A percentile compares a stretch with the other conserved stretches of the same genome.
These are phyloP conservation scores for Macrophya alboannulata DNA, from an alignment of 2,888 invertebrate species.

Conservation along the genomic window DNA sequence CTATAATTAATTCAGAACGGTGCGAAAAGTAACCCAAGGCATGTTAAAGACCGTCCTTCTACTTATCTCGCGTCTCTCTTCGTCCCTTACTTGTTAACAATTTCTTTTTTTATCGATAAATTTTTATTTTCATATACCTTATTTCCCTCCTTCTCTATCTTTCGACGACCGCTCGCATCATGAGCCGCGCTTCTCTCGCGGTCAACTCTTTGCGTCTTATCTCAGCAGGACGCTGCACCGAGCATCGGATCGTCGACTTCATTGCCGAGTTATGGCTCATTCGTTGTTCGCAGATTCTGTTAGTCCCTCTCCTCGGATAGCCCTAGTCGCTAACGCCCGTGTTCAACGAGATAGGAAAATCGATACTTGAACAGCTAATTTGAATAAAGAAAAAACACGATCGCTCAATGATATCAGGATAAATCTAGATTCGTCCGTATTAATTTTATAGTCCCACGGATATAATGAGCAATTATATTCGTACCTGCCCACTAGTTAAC, in stretches of 20 bases:
- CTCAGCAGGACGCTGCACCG: slow-evolving; percentile 13
- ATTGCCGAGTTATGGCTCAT: slow-evolving; percentile 41
- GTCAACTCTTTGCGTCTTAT: slow-evolving; percentile 15
- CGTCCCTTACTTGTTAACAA: background rate
- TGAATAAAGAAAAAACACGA: background rate
- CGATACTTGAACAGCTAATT: background rate
- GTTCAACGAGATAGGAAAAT: slow-evolving; percentile 41
- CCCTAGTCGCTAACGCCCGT: slow-evolving; percentile 6
- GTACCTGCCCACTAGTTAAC: background rate
- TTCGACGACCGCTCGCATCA: background rate
- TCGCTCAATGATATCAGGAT: background rate
- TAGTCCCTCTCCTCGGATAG: background rate
- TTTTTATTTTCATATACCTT: background rate
- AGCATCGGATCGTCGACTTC: slow-evolving; percentile 22
- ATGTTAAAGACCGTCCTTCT: slow-evolving; percentile 25
- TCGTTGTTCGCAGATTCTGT: slow-evolving; percentile 9
- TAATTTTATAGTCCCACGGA: background rate
- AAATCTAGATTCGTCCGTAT: background rate
- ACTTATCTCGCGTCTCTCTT: slow-evolving; percentile 38
- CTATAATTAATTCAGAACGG: background rate
- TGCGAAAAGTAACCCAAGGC: slow-evolving; percentile 15
- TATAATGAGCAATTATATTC: slow-evolving; percentile 10
- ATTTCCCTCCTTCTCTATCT: background rate
- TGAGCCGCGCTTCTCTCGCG: slow-evolving; percentile 15
- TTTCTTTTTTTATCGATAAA: background rate